phyloP scores from a whole-genome alignment of 1,140 invertebrate genomes.

The Varroa destructor region DNA sequence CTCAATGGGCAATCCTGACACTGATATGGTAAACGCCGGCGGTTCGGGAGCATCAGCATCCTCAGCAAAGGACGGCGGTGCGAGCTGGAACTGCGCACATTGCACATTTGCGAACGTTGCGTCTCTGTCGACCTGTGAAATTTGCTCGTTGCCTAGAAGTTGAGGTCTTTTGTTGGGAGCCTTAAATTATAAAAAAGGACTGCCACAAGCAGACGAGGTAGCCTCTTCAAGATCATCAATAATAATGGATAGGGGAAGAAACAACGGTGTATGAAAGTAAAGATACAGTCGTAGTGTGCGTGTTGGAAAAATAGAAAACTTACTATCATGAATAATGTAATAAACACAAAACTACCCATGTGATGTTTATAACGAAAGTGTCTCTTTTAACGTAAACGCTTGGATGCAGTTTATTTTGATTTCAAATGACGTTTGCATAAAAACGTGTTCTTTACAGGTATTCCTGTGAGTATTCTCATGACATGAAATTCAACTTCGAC shows the following conservation, averaged over 20 bases:
- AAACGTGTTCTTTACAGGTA: too few species aligned
- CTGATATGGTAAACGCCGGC: constrained; percentile 28
- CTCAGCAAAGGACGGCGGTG: not conserved
- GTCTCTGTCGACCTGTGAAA: constrained; percentile 63
- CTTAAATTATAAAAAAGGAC: not conserved
- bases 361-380: too few species aligned
- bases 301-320: too few species aligned
- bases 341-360: not conserved
- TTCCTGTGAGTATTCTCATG: too few species aligned
- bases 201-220: not conserved
- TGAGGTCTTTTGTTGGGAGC: not conserved
- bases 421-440: too few species aligned
- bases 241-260: not conserved
- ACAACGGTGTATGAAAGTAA: not conserved
- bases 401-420: too few species aligned
- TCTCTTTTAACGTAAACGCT: too few species aligned
- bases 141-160: constrained; percentile 63
- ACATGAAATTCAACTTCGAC: too few species aligned
- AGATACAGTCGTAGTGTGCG: too few species aligned
- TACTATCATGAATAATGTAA: not conserved
- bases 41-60: not conserved
- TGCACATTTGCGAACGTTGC: constrained; percentile 81
- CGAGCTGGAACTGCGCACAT: constrained; percentile 69
- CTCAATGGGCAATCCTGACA: constrained; percentile 41
- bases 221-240: not conserved